Conservation (phyloP, 2,797 vertebrate genomes). For the Tauraco hartlaubi region DNA sequence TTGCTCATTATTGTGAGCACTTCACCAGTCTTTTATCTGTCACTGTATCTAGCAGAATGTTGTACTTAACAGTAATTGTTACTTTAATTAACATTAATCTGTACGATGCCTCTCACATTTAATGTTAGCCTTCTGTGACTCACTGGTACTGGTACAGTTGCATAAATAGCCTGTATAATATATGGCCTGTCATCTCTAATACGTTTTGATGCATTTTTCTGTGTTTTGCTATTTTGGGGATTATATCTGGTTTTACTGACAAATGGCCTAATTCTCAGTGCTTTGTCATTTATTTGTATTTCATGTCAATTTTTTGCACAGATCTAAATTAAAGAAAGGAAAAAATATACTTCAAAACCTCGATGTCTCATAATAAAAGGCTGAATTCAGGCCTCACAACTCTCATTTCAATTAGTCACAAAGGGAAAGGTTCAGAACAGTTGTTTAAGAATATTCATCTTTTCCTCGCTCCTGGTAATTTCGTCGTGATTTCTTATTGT, state of each 20-base stretch:
- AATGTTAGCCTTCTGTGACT: conserved; percentile 22
- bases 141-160: background rate
- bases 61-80: conserved; percentile 12
- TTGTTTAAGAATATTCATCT: background rate
- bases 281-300: conserved; percentile 60
- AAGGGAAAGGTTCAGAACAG: background rate
- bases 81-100: conserved; percentile 37
- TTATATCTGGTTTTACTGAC: conserved; percentile 51
- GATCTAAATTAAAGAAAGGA: conserved; percentile 38
- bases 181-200: conserved; percentile 42
- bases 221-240: conserved; percentile 55
- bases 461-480: background rate
- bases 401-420: conserved; percentile 29
- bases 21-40: background rate
- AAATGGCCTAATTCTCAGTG: conserved; percentile 47
- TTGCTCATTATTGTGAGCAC: background rate
- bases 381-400: conserved; percentile 14
- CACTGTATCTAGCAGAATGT: background rate
- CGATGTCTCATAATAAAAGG: conserved; percentile 31
- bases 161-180: conserved; percentile 38
- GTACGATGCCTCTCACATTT: background rate
- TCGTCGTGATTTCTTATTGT: conserved; percentile 20
- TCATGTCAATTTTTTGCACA: background rate
- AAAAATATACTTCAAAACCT: conserved; percentile 10
- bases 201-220: conserved; percentile 53